Conservation (phyloP, 2,797 vertebrate species). For the Anguilla marmorata region DNA sequence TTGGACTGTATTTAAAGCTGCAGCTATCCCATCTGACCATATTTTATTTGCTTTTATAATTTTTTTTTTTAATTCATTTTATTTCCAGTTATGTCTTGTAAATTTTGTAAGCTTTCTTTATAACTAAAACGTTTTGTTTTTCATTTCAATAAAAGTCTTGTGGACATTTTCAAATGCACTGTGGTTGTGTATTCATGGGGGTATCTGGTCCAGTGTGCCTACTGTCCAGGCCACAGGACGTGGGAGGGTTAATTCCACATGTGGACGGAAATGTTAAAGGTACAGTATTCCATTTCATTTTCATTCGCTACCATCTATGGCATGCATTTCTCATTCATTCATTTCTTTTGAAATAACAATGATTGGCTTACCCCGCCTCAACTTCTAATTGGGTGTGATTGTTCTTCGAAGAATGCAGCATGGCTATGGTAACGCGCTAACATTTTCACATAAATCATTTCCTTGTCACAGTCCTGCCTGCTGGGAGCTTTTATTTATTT, state of each 20-base stretch:
- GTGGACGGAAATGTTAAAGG: conserved; percentile 50
- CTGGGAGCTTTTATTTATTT: neutral
- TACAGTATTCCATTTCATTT: conserved; percentile 55
- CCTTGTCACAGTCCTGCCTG: neutral
- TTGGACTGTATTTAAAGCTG: conserved; percentile 54
- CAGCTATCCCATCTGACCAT: conserved; percentile 39
- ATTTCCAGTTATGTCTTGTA: conserved; percentile 49
- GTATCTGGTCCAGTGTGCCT: neutral
- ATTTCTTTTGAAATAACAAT: neutral
- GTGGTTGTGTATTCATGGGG: conserved; percentile 67
- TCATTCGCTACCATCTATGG: neutral
- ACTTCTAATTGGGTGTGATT: neutral
- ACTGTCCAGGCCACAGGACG: neutral
- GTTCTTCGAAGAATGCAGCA: neutral
- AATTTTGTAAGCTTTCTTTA: conserved; percentile 62
- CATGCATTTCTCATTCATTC: neutral
- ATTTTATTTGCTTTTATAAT: conserved; percentile 30
- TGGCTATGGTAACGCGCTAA: neutral
- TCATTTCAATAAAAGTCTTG: conserved; percentile 71
- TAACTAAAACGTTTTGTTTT: conserved; percentile 42
- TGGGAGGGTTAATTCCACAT: conserved; percentile 26
- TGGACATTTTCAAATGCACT: conserved; percentile 55
- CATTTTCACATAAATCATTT: neutral
- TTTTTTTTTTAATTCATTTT: conserved; percentile 39
- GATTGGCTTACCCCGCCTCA: neutral